Evolutionary conservation across 2,888 invertebrate species (phyloP).

Genomic region (Andrena marginata): DNA sequence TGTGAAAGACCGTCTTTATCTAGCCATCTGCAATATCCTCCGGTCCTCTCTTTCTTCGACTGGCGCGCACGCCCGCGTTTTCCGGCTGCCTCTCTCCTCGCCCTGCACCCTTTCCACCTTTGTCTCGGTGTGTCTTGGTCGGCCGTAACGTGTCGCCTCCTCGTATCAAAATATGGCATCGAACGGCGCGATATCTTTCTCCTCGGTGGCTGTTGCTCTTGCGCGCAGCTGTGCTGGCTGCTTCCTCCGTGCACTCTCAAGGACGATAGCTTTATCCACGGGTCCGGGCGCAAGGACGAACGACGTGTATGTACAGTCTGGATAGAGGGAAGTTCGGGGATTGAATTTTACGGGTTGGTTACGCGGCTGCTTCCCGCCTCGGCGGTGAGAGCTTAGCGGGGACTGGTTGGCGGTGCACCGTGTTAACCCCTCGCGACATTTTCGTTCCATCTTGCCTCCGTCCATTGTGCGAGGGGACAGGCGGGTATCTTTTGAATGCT

Average conservation of each 20-base stretch:
- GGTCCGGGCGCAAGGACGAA: not conserved
- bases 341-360: slow-evolving; percentile 68
- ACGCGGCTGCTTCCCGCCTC: slow-evolving; percentile 2
- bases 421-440: too few relatives aligned
- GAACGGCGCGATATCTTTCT: slow-evolving; percentile 42
- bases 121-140: slow-evolving; percentile 23
- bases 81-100: slow-evolving; percentile 2
- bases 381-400: not conserved
- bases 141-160: slow-evolving; percentile 66
- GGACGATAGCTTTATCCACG: slow-evolving; percentile 11
- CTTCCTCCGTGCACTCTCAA: not conserved
- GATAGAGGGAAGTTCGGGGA: slow-evolving; percentile 39
- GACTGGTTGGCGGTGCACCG: too few relatives aligned
- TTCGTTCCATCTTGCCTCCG: too few relatives aligned
- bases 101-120: slow-evolving; percentile 3
- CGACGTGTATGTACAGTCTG: not conserved
- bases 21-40: slow-evolving; percentile 5
- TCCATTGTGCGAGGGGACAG: not conserved
- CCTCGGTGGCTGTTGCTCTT: slow-evolving; percentile 8
- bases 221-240: not conserved
- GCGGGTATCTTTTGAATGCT: not conserved
- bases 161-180: slow-evolving; percentile 77
- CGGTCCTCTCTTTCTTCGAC: slow-evolving; percentile 11
- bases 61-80: slow-evolving; percentile 19
- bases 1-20: not conserved